These are phyloP conservation scores for Toxonevra muliebris DNA, from an alignment of 2,888 invertebrate species.

Conservation along the genomic window DNA sequence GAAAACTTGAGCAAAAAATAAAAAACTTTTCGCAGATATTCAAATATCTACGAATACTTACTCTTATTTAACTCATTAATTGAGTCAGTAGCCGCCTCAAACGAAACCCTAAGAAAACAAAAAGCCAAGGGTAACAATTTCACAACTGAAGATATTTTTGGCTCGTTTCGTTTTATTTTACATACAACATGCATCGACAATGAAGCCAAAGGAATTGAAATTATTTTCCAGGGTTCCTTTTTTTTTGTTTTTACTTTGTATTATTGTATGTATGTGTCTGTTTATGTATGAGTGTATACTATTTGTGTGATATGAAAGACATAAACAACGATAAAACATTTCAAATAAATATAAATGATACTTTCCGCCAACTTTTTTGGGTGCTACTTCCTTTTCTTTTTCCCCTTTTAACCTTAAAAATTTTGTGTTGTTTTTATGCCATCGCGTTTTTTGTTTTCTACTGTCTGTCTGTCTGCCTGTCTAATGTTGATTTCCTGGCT, in stretches of 20 bases:
- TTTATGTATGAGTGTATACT: not conserved
- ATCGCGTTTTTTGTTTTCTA: conserved; percentile 16
- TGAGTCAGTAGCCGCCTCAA: conserved; percentile 42
- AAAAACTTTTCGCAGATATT: no score
- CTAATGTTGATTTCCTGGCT: conserved; percentile 41
- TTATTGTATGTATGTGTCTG: conserved; percentile 4
- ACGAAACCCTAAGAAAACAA: no score
- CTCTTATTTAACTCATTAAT: conserved; percentile 49
- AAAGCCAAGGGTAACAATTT: conserved; percentile 1
- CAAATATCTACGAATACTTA: no score
- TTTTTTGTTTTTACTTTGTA: conserved; percentile 9
- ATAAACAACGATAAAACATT: conserved; percentile 44
- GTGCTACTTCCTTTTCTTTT: not conserved
- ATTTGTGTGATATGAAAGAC: conserved; percentile 14
- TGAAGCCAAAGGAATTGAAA: conserved; percentile 10
- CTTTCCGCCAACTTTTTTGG: conserved; percentile 29
- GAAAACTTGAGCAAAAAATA: no score
- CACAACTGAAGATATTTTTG: no score
- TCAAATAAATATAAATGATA: conserved; percentile 53
- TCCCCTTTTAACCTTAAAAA: no score
- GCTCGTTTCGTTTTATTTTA: no score
- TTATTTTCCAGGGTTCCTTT: no score
- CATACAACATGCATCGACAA: not conserved
- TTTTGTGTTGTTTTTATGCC: not conserved
- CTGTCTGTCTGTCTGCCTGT: conserved; percentile 36